Percentiles rank a stretch among this genome's conserved stretches.
phyloP scores from a whole-genome alignment of 30 jellyfish, hydroid and myxozoan genomes.

The Aurelia aurita complex sp. Pacific region DNA sequence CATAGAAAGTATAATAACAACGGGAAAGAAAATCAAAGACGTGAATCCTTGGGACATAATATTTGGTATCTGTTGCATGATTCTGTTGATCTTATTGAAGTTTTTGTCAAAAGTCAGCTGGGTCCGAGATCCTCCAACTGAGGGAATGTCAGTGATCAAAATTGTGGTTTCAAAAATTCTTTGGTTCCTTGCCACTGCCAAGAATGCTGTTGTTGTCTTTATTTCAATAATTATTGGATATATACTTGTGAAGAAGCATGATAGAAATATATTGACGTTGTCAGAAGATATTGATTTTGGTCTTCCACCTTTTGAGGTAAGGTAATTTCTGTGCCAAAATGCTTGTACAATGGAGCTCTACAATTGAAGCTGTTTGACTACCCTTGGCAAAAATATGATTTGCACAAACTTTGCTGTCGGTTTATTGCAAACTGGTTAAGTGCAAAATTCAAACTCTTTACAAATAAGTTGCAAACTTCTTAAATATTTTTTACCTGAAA shows the following conservation, averaged over 20 bases:
- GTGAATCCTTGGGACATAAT: conserved; percentile 80
- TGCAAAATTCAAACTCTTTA: no score
- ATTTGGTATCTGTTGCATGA: conserved; percentile 70
- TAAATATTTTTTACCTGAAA: no score
- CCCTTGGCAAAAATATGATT: no score
- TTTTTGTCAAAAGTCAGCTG: conserved; percentile 36
- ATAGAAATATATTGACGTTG: conserved; percentile 49
- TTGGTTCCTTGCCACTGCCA: conserved; percentile 79
- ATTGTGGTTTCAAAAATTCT: conserved; percentile 19
- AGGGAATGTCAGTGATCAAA: conserved; percentile 3
- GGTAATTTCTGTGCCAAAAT: neutral
- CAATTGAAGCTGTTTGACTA: no score
- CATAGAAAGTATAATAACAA: conserved; percentile 30
- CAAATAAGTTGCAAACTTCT: no score
- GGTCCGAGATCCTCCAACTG: conserved; percentile 16
- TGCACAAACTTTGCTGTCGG: no score
- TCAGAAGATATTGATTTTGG: conserved; percentile 68
- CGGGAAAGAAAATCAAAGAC: conserved; percentile 46
- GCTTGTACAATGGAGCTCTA: no score
- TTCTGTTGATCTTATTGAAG: conserved; percentile 57
- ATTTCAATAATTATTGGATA: conserved; percentile 56
- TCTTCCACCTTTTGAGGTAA: conserved; percentile 78
- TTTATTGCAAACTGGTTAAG: no score
- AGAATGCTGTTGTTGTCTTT: conserved; percentile 78
- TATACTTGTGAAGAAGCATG: conserved; percentile 2